Conservation (phyloP, 2,888 invertebrate species). For the Rhagium mordax region DNA sequence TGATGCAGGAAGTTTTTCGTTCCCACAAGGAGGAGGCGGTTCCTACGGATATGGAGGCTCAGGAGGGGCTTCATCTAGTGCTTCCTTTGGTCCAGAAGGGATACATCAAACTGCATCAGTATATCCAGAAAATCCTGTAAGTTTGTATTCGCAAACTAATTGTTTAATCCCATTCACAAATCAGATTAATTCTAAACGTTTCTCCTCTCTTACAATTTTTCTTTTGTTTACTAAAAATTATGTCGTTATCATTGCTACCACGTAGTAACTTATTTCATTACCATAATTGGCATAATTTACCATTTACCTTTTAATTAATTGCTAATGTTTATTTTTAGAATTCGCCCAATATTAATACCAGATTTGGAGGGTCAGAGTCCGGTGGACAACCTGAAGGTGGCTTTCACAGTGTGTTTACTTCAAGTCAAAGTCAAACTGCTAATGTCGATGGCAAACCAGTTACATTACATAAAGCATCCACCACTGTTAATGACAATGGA, state of each 20-base stretch:
- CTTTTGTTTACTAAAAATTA: no score
- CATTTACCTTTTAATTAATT: no score
- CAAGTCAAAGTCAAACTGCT: constrained; percentile 75
- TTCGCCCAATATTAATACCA: constrained; percentile 71
- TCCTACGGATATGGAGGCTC: constrained; percentile 41
- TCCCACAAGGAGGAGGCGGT: constrained; percentile 41
- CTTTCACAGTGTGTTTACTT: constrained; percentile 75
- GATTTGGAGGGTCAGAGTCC: constrained; percentile 59
- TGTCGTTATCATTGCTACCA: no score
- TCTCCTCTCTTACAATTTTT: no score
- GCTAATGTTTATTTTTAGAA: constrained; percentile 62
- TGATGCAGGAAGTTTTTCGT: constrained; percentile 10
- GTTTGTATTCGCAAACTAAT: no score
- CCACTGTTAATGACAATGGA: constrained; percentile 83
- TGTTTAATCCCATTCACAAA: no score
- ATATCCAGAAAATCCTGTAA: constrained; percentile 76
- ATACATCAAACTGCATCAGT: constrained; percentile 75
- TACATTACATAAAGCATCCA: constrained; percentile 75
- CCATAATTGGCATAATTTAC: no score
- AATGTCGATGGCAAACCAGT: constrained; percentile 75
- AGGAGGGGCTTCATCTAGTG: constrained; percentile 72
- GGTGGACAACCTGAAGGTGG: constrained; percentile 59
- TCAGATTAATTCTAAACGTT: no score
- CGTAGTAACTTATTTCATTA: no score
- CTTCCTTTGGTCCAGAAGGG: constrained; percentile 73